phyloP scores from a whole-genome alignment of 2,888 invertebrate species.

The Prosopocoilus inquinatus region DNA sequence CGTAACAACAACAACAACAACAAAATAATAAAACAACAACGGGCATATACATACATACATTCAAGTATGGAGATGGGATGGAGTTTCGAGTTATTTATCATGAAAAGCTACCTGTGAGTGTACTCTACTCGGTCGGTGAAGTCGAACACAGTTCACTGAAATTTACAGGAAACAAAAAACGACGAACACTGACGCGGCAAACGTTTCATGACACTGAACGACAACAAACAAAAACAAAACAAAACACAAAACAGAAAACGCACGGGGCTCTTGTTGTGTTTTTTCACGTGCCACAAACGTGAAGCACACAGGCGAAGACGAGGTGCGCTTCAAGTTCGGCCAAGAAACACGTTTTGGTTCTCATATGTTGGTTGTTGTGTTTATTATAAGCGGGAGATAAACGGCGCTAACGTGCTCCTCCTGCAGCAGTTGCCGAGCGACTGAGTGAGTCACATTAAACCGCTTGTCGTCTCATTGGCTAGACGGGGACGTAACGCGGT shows the following conservation, averaged over 20 bases:
- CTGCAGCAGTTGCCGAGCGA: conserved; percentile 7
- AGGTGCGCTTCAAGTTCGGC: neutral
- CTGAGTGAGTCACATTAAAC: conserved; percentile 15
- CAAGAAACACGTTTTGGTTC: conserved; percentile 6
- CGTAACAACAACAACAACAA: conserved; percentile 12
- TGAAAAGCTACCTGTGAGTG: neutral
- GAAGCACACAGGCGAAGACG: neutral
- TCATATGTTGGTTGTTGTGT: conserved; percentile 10
- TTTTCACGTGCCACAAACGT: too few species aligned
- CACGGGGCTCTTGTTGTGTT: too few species aligned
- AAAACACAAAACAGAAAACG: too few species aligned
- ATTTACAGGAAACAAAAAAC: conserved; percentile 1
- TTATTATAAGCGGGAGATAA: conserved; percentile 1
- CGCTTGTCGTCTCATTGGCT: conserved; percentile 7
- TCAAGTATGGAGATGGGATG: too few species aligned
- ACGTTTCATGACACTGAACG: too few species aligned
- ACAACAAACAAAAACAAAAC: too few species aligned
- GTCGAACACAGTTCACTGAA: neutral
- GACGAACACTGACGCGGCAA: neutral
- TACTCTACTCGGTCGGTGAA: neutral
- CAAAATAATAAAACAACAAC: conserved; percentile 16
- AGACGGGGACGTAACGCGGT: conserved; percentile 9
- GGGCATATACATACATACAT: conserved; percentile 5
- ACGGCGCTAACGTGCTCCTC: conserved; percentile 5
- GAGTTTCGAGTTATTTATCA: neutral